phyloP scores from a whole-genome alignment of 2,797 vertebrate genomes.

The Aplochiton taeniatus region DNA sequence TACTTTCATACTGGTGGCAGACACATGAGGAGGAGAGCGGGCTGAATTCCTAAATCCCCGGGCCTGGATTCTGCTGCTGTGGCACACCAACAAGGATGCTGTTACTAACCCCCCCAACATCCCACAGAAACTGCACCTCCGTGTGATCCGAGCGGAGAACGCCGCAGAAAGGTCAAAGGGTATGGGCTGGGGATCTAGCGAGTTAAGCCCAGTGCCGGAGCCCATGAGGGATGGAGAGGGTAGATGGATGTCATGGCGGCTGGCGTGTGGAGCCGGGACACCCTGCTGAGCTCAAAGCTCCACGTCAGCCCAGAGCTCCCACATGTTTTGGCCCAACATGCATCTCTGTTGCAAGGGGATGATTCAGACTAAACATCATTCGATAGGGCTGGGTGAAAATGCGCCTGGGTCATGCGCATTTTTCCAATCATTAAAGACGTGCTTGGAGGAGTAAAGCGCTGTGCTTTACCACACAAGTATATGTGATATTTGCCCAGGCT shows the following conservation, averaged over 20 bases:
- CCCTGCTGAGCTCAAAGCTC: slow-evolving; percentile 29
- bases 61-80: slow-evolving; percentile 41
- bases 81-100: slow-evolving; percentile 26
- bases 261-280: slow-evolving; percentile 33
- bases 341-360: slow-evolving; percentile 64
- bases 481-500: slow-evolving; percentile 50
- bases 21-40: slow-evolving; percentile 34
- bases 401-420: slow-evolving; percentile 57
- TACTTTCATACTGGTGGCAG: slow-evolving; percentile 41
- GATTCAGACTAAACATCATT: slow-evolving; percentile 69
- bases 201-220: neutral
- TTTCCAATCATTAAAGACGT: slow-evolving; percentile 71
- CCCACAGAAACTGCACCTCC: slow-evolving; percentile 26
- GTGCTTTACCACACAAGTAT: slow-evolving; percentile 56
- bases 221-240: slow-evolving; percentile 28
- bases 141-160: slow-evolving; percentile 38
- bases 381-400: slow-evolving; percentile 54
- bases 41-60: slow-evolving; percentile 36
- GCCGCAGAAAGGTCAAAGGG: slow-evolving; percentile 48
- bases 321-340: slow-evolving; percentile 60
- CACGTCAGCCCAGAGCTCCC: slow-evolving; percentile 38
- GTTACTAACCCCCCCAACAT: slow-evolving; percentile 40
- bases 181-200: slow-evolving; percentile 31
- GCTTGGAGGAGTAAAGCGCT: slow-evolving; percentile 57
- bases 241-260: slow-evolving; percentile 27